These are phyloP conservation scores for Toxostoma redivivum DNA, from an alignment of 2,113 vertebrate genomes.

Conservation along the genomic window DNA sequence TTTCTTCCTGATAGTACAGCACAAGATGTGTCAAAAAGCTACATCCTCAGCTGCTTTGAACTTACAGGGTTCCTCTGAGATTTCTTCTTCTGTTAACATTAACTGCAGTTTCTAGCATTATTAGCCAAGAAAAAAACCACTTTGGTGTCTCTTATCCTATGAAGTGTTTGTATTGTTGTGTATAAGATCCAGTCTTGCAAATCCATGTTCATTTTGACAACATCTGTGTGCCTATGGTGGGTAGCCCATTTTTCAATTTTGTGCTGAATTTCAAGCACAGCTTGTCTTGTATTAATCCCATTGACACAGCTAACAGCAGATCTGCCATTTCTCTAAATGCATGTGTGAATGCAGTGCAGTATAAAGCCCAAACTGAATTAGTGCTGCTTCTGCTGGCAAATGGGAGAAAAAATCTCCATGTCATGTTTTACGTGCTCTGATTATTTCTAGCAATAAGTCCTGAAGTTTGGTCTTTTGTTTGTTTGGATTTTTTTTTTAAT, in stretches of 20 bases:
- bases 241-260: neutral
- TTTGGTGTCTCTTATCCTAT: neutral
- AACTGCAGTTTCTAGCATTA: neutral
- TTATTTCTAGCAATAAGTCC: neutral
- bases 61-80: neutral
- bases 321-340: neutral
- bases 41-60: neutral
- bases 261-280: neutral
- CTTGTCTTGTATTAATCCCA: neutral
- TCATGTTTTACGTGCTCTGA: neutral
- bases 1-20: neutral
- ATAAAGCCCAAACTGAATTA: neutral
- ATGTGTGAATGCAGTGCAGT: neutral
- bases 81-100: neutral
- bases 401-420: neutral
- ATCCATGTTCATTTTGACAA: neutral
- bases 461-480: neutral
- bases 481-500: neutral
- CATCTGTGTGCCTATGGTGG: neutral
- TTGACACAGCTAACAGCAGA: neutral
- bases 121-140: neutral
- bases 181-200: neutral
- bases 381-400: neutral
- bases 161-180: neutral
- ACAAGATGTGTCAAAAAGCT: neutral